phyloP scores from a whole-genome alignment of 1,140 invertebrate genomes.

The Ceratosolen solmsi region DNA sequence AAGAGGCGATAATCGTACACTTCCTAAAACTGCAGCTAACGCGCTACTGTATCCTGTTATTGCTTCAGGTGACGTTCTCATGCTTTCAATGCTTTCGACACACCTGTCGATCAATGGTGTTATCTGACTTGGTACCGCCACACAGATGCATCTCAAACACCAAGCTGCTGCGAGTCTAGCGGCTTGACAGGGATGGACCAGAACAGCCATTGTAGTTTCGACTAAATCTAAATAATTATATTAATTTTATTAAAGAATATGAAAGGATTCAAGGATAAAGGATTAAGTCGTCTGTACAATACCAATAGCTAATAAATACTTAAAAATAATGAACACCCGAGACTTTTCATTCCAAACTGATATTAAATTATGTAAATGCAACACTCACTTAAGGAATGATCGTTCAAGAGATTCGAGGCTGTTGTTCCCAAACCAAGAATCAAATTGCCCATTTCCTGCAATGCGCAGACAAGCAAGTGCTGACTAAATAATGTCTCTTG shows the following conservation, averaged over 20 bases:
- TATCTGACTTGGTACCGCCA: slow-evolving; percentile 94
- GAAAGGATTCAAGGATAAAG: no score
- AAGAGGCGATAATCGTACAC: slow-evolving; percentile 90
- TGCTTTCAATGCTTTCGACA: slow-evolving; percentile 88
- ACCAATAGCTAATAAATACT: no score
- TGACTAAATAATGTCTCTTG: slow-evolving; percentile 94
- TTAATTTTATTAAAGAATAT: no score
- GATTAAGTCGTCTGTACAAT: no score
- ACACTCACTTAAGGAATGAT: slow-evolving; percentile 84
- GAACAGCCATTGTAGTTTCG: slow-evolving; percentile 80
- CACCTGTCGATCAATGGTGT: slow-evolving; percentile 94
- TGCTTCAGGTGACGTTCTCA: slow-evolving; percentile 93
- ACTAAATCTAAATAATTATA: slow-evolving; percentile 68
- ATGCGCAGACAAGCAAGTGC: slow-evolving; percentile 93
- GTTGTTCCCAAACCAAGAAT: slow-evolving; percentile 93
- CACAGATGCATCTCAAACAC: slow-evolving; percentile 92
- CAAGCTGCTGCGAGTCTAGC: slow-evolving; percentile 94
- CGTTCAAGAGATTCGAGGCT: slow-evolving; percentile 88
- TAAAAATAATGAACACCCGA: background rate
- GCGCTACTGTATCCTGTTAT: slow-evolving; percentile 95
- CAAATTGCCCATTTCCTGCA: slow-evolving; percentile 92
- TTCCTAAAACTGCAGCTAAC: slow-evolving; percentile 92
- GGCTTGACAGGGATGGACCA: slow-evolving; percentile 94
- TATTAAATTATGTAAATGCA: slow-evolving; percentile 22
- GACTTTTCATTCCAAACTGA: background rate